Conservation (phyloP, 2,888 invertebrate species). For the Clepsis dumicolana region DNA sequence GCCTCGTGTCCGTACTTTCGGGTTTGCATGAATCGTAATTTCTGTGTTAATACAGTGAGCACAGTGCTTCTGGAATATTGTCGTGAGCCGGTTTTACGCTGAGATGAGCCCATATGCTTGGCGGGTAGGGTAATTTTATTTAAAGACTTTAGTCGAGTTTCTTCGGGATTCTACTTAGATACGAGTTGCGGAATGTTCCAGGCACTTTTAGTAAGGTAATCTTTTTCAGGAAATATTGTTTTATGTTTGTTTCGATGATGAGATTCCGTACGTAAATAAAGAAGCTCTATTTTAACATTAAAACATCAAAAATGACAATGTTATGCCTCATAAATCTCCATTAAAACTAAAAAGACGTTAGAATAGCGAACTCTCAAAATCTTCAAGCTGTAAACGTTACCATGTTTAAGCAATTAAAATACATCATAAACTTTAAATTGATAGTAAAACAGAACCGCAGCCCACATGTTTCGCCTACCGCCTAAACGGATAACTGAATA, state of each 20-base stretch:
- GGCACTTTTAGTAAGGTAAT: constrained; percentile 53
- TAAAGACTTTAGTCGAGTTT: constrained; percentile 57
- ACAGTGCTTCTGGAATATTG: constrained; percentile 36
- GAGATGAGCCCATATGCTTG: constrained; percentile 44
- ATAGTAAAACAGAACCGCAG: constrained; percentile 29
- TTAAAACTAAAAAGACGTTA: constrained; percentile 42
- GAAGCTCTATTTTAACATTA: not conserved
- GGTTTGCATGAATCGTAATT: constrained; percentile 43
- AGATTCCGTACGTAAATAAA: not conserved
- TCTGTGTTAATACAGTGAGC: constrained; percentile 43
- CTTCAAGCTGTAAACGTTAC: constrained; percentile 30
- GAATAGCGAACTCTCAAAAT: constrained; percentile 24
- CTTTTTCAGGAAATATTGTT: constrained; percentile 53
- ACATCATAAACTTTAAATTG: constrained; percentile 33
- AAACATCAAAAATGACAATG: not conserved
- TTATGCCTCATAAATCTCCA: not conserved
- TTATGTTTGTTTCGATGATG: constrained; percentile 49
- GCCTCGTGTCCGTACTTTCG: constrained; percentile 10
- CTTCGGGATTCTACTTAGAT: constrained; percentile 51
- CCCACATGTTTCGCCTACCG: constrained; percentile 27
- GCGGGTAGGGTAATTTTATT: constrained; percentile 50
- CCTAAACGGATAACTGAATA: constrained; percentile 30
- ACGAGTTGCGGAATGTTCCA: constrained; percentile 51
- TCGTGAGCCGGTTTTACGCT: constrained; percentile 32
- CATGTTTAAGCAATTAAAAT: constrained; percentile 36